Conservation (phyloP, 2,113 vertebrate genomes). For the Lichenostomus cassidix region DNA sequence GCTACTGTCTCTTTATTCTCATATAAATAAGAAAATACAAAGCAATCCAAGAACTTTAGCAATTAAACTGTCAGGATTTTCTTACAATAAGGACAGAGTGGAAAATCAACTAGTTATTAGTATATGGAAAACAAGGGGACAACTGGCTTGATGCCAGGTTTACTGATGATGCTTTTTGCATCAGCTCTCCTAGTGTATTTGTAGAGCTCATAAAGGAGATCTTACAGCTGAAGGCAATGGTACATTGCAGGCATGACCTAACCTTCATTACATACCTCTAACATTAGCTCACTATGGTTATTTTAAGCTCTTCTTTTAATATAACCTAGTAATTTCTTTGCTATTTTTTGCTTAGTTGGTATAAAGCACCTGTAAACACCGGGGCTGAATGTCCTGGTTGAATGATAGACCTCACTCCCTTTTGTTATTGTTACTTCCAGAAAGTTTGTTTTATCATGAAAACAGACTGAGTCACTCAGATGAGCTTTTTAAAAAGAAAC, state of each 20-base stretch:
- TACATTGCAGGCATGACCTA: neutral
- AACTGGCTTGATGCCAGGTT: neutral
- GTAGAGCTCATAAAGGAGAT: conserved; percentile 3
- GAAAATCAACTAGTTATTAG: neutral
- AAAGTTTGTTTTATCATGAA: neutral
- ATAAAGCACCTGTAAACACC: conserved; percentile 31
- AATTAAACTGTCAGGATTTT: neutral
- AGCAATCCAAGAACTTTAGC: neutral
- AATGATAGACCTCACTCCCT: neutral
- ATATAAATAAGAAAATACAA: neutral
- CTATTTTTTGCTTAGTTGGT: conserved; percentile 40
- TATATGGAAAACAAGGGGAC: neutral
- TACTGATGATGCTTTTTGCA: neutral
- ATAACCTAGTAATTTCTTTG: conserved; percentile 48
- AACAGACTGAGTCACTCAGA: neutral
- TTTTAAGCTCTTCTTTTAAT: conserved; percentile 61
- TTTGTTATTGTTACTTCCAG: conserved; percentile 7
- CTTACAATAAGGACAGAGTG: neutral
- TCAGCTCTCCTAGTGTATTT: neutral
- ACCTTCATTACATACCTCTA: conserved; percentile 8
- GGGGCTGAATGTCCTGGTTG: neutral
- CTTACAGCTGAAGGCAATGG: neutral
- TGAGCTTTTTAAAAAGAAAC: neutral
- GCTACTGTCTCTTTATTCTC: neutral
- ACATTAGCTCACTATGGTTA: conserved; percentile 5